Conservation (phyloP, 2,888 invertebrate genomes). For the Drosophila greeni region DNA sequence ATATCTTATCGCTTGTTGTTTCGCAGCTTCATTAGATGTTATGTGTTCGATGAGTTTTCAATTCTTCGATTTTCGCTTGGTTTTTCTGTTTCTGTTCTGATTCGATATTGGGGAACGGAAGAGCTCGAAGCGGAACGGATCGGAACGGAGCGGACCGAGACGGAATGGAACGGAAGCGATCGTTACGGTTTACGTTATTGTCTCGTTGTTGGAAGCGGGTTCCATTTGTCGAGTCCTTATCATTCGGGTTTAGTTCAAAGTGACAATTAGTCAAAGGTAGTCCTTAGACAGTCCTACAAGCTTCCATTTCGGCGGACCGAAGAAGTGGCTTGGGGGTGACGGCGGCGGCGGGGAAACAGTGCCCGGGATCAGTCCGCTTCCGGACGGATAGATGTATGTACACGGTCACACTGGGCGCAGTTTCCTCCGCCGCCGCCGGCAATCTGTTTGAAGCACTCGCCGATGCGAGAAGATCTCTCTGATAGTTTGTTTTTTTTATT, state of each 20-base stretch:
- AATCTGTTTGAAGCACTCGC: slow-evolving; percentile 39
- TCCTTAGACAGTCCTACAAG: slow-evolving; percentile 32
- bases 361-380: slow-evolving; percentile 3
- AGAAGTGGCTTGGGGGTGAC: slow-evolving; percentile 23
- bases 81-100: slow-evolving; percentile 40
- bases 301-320: slow-evolving; percentile 32
- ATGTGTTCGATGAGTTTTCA: slow-evolving; percentile 67
- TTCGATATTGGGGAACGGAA: slow-evolving; percentile 11
- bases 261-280: slow-evolving; percentile 49
- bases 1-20: slow-evolving; percentile 33
- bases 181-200: slow-evolving; percentile 44
- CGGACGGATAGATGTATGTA: slow-evolving; percentile 25
- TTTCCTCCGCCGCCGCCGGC: slow-evolving; percentile 4
- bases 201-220: slow-evolving; percentile 28
- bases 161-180: slow-evolving; percentile 17
- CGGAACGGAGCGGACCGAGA: slow-evolving; percentile 12
- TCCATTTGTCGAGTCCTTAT: slow-evolving; percentile 29
- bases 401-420: slow-evolving; percentile 19
- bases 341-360: slow-evolving; percentile 16
- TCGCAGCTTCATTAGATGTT: slow-evolving; percentile 68
- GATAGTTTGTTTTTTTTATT: slow-evolving; percentile 40
- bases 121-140: not conserved
- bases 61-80: slow-evolving; percentile 39
- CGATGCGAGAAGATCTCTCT: slow-evolving; percentile 39
- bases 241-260: slow-evolving; percentile 37